Base-by-base conservation (phyloP, 2,888 invertebrate genomes). In the Galerucella calmariensis region DNA sequence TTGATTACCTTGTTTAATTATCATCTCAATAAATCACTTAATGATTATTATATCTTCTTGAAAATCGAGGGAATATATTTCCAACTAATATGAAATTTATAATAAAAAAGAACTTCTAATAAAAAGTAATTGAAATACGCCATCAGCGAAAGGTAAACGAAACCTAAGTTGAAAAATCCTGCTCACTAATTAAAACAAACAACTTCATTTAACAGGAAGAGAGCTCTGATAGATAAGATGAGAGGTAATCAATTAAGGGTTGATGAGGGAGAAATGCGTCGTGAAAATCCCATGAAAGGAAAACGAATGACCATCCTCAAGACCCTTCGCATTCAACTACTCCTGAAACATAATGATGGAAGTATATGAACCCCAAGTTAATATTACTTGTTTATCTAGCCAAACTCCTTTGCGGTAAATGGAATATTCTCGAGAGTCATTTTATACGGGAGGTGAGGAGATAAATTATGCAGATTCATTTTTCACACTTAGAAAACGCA, bases 171-270 rank as follows among this genome's bases (percentile, higher is more conserved):
- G 46, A n/a, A 41, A 66, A 72, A 73, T 70, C 70, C 73, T 65
- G 48, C 51, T 56, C 41, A 56, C 51, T 75, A 73, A 75, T 75
- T 75, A 75, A 75, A 75, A 75, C 75, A 75, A 75, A 73, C 75
- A 75, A 73, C 75, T 70, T 73, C 41, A 69, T 75, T 73, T 67
- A 66, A 62, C 41, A 56, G 41, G 68, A 53, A 70, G 56, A 66
- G 61, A 27, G 41, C 72, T 61, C 59, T 72, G 44, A 63, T 72
- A 46, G 72, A 72, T 72, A 70, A 74, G 74, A 74, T 67, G 69
- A 70, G 69, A 70, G 70, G 74, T 70, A 74, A 74, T 74, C 74
- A 74, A 74, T 74, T 70, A 67, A 67, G 70, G 67, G 58, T 58
- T 56, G 67, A 70, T 69, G 70, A 66, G 67, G 27, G 71, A 58